Evolutionary conservation across 1,140 invertebrate species (phyloP), one percentile per base, ranked within the genome.

Genomic region (Mercenaria mercenaria): DNA sequence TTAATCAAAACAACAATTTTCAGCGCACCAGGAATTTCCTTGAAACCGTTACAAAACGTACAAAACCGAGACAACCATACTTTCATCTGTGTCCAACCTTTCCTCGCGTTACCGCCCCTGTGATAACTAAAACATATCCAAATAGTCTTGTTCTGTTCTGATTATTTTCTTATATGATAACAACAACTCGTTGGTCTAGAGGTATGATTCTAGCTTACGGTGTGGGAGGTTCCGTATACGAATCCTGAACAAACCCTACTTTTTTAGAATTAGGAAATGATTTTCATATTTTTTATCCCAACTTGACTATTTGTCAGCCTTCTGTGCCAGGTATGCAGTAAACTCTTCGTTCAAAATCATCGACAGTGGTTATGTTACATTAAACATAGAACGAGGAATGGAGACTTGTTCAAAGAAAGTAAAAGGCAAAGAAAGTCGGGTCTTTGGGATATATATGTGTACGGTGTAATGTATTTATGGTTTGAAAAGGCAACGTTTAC

Each of bases 181-280:
- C n/a, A n/a, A n/a, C n/a, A n/a, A n/a, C n/a, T n/a, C n/a, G n/a
- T n/a, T n/a, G n/a, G n/a, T n/a, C n/a, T n/a, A n/a, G n/a, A n/a
- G n/a, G n/a, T n/a, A 80, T 79, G 85, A 88, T 80, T 79, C 74
- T 80, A 52, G 85, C 74, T 88, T 80, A 80, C 52, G 74, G 76
- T 88, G 74, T 52, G 85, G 80, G 74, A 88, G 76, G 85, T 80
- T 29, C 76, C 74, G 74, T 56, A 47, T 88, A 50, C 56, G 64
- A 88, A 80, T 69, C 74, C 76, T 43, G 50, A 34, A 79, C 74
- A 56, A 88, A 56, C 76, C 74, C 76, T 61, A 13, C 6, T 23
- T 13, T 61, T 61, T 61, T 47, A 47, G 18, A 10, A 47, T 47
- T 10, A 8, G 8, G 43, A 8, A 47, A 47, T 47, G 43, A 10